A percentile compares a stretch with the other conserved stretches of the same genome.
These are phyloP conservation scores for Ditylenchus dipsaci DNA, from an alignment of 1,140 invertebrate species.

Conservation along the genomic window DNA sequence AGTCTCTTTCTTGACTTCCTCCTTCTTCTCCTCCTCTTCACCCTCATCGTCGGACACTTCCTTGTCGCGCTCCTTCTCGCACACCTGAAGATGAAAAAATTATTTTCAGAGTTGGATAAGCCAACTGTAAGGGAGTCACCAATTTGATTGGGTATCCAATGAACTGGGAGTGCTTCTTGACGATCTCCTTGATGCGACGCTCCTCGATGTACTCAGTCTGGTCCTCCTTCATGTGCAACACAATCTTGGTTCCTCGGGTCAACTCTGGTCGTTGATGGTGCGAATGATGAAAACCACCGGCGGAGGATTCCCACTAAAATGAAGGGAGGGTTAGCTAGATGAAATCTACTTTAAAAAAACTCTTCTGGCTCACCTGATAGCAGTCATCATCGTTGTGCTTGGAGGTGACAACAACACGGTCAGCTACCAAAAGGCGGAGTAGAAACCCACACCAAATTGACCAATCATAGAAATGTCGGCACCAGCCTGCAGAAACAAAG, in stretches of 20 bases:
- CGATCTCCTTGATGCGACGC: constrained; percentile 86
- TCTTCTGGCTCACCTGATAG: constrained; percentile 65
- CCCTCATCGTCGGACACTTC: constrained; percentile 62
- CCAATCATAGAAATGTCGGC: constrained; percentile 95
- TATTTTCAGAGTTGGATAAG: neutral
- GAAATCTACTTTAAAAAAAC: too few species aligned
- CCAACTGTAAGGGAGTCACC: neutral
- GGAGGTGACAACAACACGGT: constrained; percentile 82
- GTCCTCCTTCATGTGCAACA: constrained; percentile 83
- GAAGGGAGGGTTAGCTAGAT: too few species aligned
- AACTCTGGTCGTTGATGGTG: constrained; percentile 70
- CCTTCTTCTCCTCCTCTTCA: constrained; percentile 81
- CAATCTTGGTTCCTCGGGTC: constrained; percentile 80
- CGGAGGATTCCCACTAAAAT: constrained; percentile 79
- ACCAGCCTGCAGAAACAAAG: constrained; percentile 73
- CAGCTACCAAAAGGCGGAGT: constrained; percentile 94
- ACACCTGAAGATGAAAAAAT: constrained; percentile 55
- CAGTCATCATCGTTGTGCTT: constrained; percentile 90
- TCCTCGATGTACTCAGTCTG: constrained; percentile 86
- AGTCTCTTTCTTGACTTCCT: constrained; percentile 79
- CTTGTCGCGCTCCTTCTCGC: constrained; percentile 90
- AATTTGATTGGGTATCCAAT: constrained; percentile 98
- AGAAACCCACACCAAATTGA: constrained; percentile 95
- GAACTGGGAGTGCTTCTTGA: constrained; percentile 98
- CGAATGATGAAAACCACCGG: constrained; percentile 84